Percentiles rank a stretch among this genome's conserved stretches.
Conservation (phyloP, 2,113 vertebrate genomes). For the Neogobius melanostomus region DNA sequence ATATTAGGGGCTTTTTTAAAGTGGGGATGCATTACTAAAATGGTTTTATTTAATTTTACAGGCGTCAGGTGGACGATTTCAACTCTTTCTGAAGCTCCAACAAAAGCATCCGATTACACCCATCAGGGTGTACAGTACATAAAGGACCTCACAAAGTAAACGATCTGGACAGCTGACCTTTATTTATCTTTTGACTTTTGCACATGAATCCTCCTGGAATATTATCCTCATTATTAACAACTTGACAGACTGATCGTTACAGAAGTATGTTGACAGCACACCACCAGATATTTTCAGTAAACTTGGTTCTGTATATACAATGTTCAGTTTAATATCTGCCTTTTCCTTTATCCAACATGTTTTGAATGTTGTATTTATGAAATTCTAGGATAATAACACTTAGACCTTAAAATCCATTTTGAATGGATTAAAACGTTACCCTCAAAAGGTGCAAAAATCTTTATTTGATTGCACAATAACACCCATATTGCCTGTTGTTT, state of each 20-base stretch:
- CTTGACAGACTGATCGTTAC: background rate
- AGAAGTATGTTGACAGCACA: background rate
- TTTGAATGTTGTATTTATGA: constrained; percentile 45
- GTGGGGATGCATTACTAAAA: background rate
- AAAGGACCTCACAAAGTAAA: constrained; percentile 82
- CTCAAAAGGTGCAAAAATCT: constrained; percentile 65
- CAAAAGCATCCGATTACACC: constrained; percentile 79
- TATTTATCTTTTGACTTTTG: constrained; percentile 52
- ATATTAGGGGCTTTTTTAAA: background rate
- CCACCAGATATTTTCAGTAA: background rate
- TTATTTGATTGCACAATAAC: constrained; percentile 58
- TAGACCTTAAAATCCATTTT: background rate
- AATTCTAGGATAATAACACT: constrained; percentile 16
- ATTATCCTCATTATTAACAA: constrained; percentile 12
- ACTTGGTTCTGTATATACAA: background rate
- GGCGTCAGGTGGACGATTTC: constrained; percentile 84
- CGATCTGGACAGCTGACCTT: constrained; percentile 9
- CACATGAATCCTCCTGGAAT: constrained; percentile 43
- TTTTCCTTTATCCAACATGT: constrained; percentile 21
- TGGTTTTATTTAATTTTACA: constrained; percentile 58
- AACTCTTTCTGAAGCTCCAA: constrained; percentile 84
- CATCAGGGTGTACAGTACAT: constrained; percentile 82
- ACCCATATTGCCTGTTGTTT: constrained; percentile 49
- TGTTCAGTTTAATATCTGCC: background rate
- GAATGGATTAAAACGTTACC: background rate